These are phyloP conservation scores for Tyrannus savana DNA, from an alignment of 2,113 vertebrate species.

Conservation along the genomic window DNA sequence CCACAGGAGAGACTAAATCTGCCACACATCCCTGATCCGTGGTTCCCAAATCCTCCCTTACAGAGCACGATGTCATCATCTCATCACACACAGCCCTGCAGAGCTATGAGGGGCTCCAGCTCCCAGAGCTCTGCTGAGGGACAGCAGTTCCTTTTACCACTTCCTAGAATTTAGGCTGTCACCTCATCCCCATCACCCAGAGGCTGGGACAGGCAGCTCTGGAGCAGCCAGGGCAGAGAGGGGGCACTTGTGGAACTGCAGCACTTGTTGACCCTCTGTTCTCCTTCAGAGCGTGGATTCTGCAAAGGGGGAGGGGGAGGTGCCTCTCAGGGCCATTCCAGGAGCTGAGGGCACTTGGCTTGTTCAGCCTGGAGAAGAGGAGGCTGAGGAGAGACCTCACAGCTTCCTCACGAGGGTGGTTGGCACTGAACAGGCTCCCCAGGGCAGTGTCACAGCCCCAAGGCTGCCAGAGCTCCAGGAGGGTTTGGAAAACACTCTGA, in stretches of 20 bases:
- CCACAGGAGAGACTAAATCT: background rate
- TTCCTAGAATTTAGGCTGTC: background rate
- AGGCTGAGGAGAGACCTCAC: background rate
- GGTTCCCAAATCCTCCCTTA: background rate
- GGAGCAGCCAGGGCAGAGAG: background rate
- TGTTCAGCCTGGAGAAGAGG: background rate
- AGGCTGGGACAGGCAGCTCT: background rate
- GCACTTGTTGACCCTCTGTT: fast-evolving
- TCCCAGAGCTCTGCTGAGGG: background rate
- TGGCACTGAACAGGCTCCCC: background rate
- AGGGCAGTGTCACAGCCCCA: fast-evolving
- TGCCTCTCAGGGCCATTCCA: fast-evolving
- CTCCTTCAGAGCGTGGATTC: fast-evolving
- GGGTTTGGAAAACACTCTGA: fast-evolving
- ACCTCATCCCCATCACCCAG: background rate
- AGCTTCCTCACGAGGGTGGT: background rate
- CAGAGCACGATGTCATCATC: fast-evolving
- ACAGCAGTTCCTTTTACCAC: background rate
- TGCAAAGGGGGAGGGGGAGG: background rate
- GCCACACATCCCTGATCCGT: fast-evolving
- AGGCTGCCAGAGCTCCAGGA: background rate
- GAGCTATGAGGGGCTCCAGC: background rate
- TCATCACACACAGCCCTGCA: background rate
- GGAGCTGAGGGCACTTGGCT: background rate
- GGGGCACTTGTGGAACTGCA: background rate